Conservation (phyloP, 1,140 invertebrate genomes). For the Drosophila pseudoananassae region DNA sequence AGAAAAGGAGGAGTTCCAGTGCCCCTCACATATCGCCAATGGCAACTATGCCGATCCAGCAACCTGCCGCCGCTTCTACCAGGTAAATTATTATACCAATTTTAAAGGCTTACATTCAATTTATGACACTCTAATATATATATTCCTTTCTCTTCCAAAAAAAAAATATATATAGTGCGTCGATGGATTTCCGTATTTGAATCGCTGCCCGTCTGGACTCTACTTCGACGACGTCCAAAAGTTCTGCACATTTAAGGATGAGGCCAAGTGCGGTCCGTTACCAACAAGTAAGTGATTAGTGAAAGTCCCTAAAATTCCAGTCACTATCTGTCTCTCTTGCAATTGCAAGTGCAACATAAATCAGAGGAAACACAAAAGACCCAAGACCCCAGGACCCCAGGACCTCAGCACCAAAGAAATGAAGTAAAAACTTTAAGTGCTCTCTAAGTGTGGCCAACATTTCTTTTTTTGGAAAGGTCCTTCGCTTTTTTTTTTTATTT, state of each 20-base stretch:
- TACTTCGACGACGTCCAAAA: constrained; percentile 96
- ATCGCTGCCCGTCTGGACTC: constrained; percentile 94
- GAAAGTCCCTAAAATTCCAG: constrained; percentile 26
- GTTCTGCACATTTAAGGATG: constrained; percentile 95
- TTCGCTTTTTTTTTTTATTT: constrained; percentile 2
- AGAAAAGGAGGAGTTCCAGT: constrained; percentile 88
- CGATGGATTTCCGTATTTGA: constrained; percentile 93
- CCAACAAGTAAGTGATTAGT: constrained; percentile 90
- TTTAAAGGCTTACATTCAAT: background rate
- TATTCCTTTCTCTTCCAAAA: background rate
- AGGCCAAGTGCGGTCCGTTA: constrained; percentile 95
- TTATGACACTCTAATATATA: background rate
- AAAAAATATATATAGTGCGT: constrained; percentile 90
- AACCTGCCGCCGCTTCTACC: constrained; percentile 94
- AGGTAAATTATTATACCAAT: constrained; percentile 85
- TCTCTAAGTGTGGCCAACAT: constrained; percentile 56
- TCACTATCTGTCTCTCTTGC: constrained; percentile 11
- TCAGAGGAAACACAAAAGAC: constrained; percentile 42
- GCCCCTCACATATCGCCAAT: constrained; percentile 91
- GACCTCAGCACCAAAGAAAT: constrained; percentile 7
- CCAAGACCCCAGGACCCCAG: background rate
- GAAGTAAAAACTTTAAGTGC: constrained; percentile 70
- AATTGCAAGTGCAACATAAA: constrained; percentile 79
- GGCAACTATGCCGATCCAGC: constrained; percentile 96
- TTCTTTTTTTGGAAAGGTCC: constrained; percentile 1